phyloP scores from a whole-genome alignment of 1,140 invertebrate genomes.

The Brachionus calyciflorus region DNA sequence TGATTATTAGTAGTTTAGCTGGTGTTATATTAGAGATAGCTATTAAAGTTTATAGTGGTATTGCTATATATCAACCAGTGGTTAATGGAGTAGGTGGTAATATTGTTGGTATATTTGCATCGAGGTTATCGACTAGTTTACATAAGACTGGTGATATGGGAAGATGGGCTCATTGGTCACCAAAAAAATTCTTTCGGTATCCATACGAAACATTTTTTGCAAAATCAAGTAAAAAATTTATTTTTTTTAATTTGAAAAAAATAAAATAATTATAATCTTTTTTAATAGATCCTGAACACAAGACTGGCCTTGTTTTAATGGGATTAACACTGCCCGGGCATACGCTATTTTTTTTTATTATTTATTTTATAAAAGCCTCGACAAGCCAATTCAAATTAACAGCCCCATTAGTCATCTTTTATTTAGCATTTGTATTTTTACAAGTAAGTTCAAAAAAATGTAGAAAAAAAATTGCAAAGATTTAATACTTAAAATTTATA shows the following conservation, averaged over 20 bases:
- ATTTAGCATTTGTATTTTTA: constrained; percentile 67
- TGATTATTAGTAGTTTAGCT: constrained; percentile 60
- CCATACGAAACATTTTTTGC: constrained; percentile 24
- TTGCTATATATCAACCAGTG: constrained; percentile 61
- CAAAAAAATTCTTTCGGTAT: neutral
- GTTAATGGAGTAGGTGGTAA: constrained; percentile 79
- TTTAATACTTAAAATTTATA: too few relatives aligned
- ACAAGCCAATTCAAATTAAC: constrained; percentile 66
- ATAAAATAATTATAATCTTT: neutral
- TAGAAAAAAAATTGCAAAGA: neutral
- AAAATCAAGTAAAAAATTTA: neutral
- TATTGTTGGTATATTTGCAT: constrained; percentile 86
- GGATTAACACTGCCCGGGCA: constrained; percentile 87
- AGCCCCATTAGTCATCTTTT: constrained; percentile 74
- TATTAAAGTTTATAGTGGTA: constrained; percentile 55
- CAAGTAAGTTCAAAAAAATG: constrained; percentile 8
- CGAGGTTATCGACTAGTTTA: constrained; percentile 79
- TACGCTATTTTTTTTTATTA: constrained; percentile 81
- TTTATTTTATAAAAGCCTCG: constrained; percentile 77
- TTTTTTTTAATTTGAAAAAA: neutral
- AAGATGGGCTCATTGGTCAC: constrained; percentile 50
- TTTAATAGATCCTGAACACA: constrained; percentile 54
- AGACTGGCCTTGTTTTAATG: constrained; percentile 77
- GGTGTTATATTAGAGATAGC: constrained; percentile 59
- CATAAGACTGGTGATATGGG: constrained; percentile 35